These are phyloP conservation scores for Dolichopus griseipennis DNA, from an alignment of 2,888 invertebrate species.

Conservation along the genomic window DNA sequence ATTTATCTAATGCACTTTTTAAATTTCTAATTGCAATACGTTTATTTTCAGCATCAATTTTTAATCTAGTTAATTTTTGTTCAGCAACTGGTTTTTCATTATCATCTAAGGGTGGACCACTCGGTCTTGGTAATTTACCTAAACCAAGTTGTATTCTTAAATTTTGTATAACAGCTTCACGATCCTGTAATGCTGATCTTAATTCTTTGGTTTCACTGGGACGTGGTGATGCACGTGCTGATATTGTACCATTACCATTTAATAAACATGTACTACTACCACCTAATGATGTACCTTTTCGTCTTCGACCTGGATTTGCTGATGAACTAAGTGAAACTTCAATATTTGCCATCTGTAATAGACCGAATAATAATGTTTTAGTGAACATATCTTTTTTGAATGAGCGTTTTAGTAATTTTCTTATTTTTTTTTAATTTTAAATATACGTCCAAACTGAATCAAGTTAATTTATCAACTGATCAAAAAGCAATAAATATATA, in stretches of 20 bases:
- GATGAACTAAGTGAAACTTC: slow-evolving; percentile 67
- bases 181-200: slow-evolving; percentile 63
- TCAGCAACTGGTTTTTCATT: slow-evolving; percentile 51
- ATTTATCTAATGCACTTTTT: slow-evolving; percentile 67
- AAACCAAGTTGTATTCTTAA: slow-evolving; percentile 40
- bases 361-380: not conserved
- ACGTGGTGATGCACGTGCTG: slow-evolving; percentile 20
- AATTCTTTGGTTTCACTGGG: slow-evolving; percentile 50
- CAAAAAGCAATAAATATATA: not conserved
- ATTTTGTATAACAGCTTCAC: slow-evolving; percentile 74
- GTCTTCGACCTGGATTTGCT: slow-evolving; percentile 52
- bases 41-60: slow-evolving; percentile 67
- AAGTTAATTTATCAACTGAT: not conserved
- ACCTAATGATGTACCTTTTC: slow-evolving; percentile 42
- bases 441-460: not conserved
- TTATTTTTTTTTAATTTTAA: not conserved
- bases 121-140: slow-evolving; percentile 40
- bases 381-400: not conserved
- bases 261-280: slow-evolving; percentile 27
- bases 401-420: not conserved
- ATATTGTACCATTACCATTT: slow-evolving; percentile 15
- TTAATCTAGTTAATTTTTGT: slow-evolving; percentile 51
- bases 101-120: slow-evolving; percentile 45
- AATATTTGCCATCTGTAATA: slow-evolving; percentile 68
- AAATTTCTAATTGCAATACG: slow-evolving; percentile 71